A percentile compares a stretch with the other conserved stretches of the same genome.
phyloP scores from a whole-genome alignment of 2,888 invertebrate species.

The Spicauda simplicius region DNA sequence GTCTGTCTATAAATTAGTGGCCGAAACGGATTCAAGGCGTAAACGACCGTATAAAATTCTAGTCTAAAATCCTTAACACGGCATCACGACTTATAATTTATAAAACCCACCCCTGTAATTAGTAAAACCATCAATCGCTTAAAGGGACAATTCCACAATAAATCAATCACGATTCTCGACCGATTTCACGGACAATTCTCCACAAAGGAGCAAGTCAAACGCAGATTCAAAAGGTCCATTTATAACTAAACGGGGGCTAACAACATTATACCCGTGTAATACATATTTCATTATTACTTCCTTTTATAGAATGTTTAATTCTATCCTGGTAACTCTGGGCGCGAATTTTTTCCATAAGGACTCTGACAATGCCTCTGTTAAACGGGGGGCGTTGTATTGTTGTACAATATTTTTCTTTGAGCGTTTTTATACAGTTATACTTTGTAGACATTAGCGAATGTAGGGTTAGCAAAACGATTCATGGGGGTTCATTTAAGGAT shows the following conservation, averaged over 20 bases:
- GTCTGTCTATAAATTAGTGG: too few species aligned
- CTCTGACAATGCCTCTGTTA: conserved; percentile 64
- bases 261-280: conserved; percentile 84
- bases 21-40: too few species aligned
- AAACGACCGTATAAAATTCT: too few species aligned
- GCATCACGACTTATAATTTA: conserved; percentile 9
- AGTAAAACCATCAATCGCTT: conserved; percentile 61
- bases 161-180: conserved; percentile 70
- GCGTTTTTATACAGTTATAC: conserved; percentile 51
- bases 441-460: conserved; percentile 54
- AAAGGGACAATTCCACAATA: conserved; percentile 51
- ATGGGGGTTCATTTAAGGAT: not conserved
- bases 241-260: conserved; percentile 75
- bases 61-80: not conserved
- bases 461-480: conserved; percentile 52
- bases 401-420: conserved; percentile 68
- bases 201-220: conserved; percentile 79
- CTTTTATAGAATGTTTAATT: conserved; percentile 79
- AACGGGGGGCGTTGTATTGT: conserved; percentile 83
- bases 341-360: conserved; percentile 62
- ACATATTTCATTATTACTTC: conserved; percentile 84
- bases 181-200: conserved; percentile 79
- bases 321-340: conserved; percentile 69
- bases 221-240: conserved; percentile 69
- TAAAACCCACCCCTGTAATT: conserved; percentile 62